Conservation (phyloP, 2,888 invertebrate species). For the Nomada fucata region DNA sequence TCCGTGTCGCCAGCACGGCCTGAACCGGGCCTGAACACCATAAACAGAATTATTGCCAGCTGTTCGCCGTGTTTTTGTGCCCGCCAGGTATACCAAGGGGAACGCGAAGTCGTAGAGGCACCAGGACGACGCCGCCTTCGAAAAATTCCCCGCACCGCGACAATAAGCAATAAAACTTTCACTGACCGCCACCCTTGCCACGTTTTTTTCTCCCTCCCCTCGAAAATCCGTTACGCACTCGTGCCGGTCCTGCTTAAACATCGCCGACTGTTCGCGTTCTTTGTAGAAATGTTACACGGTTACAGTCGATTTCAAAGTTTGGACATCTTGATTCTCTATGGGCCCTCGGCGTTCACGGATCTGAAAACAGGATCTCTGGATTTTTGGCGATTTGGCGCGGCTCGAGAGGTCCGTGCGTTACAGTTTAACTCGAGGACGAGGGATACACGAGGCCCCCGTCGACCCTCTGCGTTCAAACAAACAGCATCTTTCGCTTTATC, state of each 20-base stretch:
- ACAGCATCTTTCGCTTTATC: not conserved
- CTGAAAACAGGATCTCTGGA: too few species aligned
- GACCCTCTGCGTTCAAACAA: not conserved
- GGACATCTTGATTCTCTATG: not conserved
- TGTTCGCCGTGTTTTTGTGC: slow-evolving; percentile 21
- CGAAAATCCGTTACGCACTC: slow-evolving; percentile 32
- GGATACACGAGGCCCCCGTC: not conserved
- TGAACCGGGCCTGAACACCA: slow-evolving; percentile 6
- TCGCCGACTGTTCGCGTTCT: not conserved
- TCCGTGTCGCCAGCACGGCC: not conserved
- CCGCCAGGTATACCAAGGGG: slow-evolving; percentile 40
- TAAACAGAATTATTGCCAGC: slow-evolving; percentile 55
- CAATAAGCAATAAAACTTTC: slow-evolving; percentile 49
- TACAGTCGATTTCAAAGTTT: not conserved
- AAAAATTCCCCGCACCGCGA: slow-evolving; percentile 4
- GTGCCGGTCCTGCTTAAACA: not conserved
- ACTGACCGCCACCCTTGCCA: not conserved
- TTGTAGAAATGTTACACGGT: slow-evolving; percentile 6
- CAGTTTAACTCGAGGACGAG: too few species aligned
- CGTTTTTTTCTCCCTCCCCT: not conserved
- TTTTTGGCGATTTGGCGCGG: not conserved
- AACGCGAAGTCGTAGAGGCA: not conserved
- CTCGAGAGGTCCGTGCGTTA: too few species aligned
- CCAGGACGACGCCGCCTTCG: not conserved
- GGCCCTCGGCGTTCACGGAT: not conserved